Base-by-base conservation (phyloP, 2,113 vertebrate species). In the Oryctolagus cuniculus region DNA sequence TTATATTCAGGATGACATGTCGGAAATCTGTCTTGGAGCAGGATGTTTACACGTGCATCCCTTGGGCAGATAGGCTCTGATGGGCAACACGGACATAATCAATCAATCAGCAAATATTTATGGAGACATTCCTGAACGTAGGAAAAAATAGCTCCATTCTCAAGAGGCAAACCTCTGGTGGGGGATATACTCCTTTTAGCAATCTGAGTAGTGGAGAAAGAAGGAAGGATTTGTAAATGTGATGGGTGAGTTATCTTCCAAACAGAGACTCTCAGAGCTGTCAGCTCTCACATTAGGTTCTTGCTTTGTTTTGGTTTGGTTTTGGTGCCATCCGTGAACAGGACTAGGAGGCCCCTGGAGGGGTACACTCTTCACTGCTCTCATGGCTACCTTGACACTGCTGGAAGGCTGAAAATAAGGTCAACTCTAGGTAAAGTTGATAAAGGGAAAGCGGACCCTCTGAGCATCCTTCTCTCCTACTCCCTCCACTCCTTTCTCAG, bases 1-100 rank as follows among this genome's bases (percentile, higher is more conserved):
- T 95, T 83, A 49, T 91, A 95, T 96, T 96, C 89, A 29, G 1
- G 19, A 36, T 69, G 96, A 87, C 61, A 75, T 16, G 64, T 31
- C 73, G 87, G 79, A 95, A 89, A 53, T 79, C 49, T 22, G 6
- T 80, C 82, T 85, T 49, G 3, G 53, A 55, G 83, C 89, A 95
- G 75, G 80, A 93, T 94, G 93, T 96, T 94, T 93, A 80, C 34
- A 84, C 34, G 66, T 38, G 63, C 34, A 34, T 83, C 67, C 31
- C 89, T 89, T n/a, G 21, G 53, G 53, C 61, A 93, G 95, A 87
- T 87, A 38, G 3, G 36, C 94, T 74, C 58, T 91, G 84, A 83
- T 88, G 83, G 81, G 38, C 69, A 58, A 38, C 10, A 38, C 11
- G 80, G 74, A 89, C 64, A 69, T 73, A 77, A 96, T 80, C 55